Base-by-base conservation (phyloP, 2,888 invertebrate genomes). In the Odontocolon sp. region DNA sequence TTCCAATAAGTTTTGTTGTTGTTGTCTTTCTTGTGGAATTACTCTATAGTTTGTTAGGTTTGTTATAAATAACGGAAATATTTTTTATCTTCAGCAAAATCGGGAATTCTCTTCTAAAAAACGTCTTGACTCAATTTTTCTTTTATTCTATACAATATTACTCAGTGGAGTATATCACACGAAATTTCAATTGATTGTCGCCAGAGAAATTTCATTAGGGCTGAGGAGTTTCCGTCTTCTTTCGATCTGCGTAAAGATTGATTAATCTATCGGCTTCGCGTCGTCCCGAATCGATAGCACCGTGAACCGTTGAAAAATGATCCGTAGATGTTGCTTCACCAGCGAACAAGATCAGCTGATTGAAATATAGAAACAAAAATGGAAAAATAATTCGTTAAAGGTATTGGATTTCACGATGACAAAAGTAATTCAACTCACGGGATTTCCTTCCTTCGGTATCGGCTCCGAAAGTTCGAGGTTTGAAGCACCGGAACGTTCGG, bases 261-360 rank as follows among this genome's bases (percentile, higher is more conserved):
- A 85, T 80, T 6, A 94, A 84, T 80, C 94, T 91, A 5, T 94
- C 91, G 0, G 95, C 95, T 85, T 95, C 95, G 23, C 95, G 92
- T 89, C 93, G 93, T 0, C 95, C 95, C 8, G 93, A 91, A 81
- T 93, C 94, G 0, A 94, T 89, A 0, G 95, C 95, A 0, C 95
- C 95, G 80, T 95, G 94, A 0, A 94, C 94, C 0, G 94, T 93
- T 0, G 92, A 92, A 83, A 92, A 94, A 79, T 91, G 91, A 64
- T 92, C 91, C 16, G 91, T 90, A 1, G 93, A 92, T 0, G 94
- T 93, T 0, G 94, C 93, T 84, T 95, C 94, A 0, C 95, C 94
- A 0, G 93, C 94, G 84, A 95, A 94, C 82, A 93, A 92, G 0
- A 94, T 86, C 0, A 92, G 89, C n/a, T 94, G 92, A 18, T 79